A percentile compares a stretch with the other conserved stretches of the same genome.
These are phyloP conservation scores for Wiebesia pumilae DNA, from an alignment of 1,140 invertebrate species.

Conservation along the genomic window DNA sequence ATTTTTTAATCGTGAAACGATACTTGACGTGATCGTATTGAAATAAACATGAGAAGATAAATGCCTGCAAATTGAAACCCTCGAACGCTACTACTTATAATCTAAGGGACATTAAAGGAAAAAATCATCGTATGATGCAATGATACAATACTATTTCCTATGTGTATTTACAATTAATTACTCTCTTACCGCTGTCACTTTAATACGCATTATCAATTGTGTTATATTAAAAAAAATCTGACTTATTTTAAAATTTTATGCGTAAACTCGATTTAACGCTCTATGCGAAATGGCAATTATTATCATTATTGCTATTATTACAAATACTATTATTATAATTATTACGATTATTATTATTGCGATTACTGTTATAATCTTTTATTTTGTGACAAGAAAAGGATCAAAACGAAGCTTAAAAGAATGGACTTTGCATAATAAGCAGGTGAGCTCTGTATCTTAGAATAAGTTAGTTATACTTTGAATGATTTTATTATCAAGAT, in stretches of 20 bases:
- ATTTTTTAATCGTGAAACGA: slow-evolving; percentile 59
- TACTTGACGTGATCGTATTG: slow-evolving; percentile 57
- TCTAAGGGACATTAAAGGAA: slow-evolving; percentile 59
- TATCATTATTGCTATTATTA: slow-evolving; percentile 54
- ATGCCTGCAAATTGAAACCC: slow-evolving; percentile 60
- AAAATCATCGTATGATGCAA: slow-evolving; percentile 71
- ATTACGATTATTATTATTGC: slow-evolving; percentile 40
- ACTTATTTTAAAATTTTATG: slow-evolving; percentile 70
- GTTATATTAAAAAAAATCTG: slow-evolving; percentile 68
- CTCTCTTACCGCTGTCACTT: slow-evolving; percentile 70
- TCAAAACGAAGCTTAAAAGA: slow-evolving; percentile 58
- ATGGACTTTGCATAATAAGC: slow-evolving; percentile 54
- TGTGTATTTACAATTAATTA: slow-evolving; percentile 67
- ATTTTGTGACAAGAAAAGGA: slow-evolving; percentile 58
- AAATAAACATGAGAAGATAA: slow-evolving; percentile 60
- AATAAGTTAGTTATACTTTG: slow-evolving; percentile 63
- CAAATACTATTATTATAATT: slow-evolving; percentile 44
- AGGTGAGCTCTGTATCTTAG: slow-evolving; percentile 57
- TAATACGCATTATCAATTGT: slow-evolving; percentile 65
- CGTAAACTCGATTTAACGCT: slow-evolving; percentile 60
- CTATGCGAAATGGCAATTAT: slow-evolving; percentile 59
- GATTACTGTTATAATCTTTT: slow-evolving; percentile 52
- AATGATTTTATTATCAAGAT: slow-evolving; percentile 67
- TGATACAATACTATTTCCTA: slow-evolving; percentile 71
- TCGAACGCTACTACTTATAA: slow-evolving; percentile 61